Evolutionary conservation across 1,140 invertebrate species (phyloP), one percentile per base, ranked within the genome.

Genomic region (Drosophila kohkoa): DNA sequence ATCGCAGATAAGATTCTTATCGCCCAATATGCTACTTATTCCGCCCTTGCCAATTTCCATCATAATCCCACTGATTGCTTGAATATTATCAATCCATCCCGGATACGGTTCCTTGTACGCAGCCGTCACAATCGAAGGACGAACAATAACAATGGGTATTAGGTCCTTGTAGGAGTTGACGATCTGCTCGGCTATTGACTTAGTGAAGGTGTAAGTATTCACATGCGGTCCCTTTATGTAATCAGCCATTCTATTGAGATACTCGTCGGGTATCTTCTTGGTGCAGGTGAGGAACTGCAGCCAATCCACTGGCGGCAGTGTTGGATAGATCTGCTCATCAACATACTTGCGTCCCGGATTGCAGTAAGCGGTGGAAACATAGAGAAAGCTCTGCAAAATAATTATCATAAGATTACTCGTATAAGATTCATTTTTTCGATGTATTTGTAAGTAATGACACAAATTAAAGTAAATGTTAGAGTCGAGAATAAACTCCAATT

Each of bases 51-150:
- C 96, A 69, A 97, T 96, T 92, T 97, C 96, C 95, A 96, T 96
- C 91, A 97, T 95, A 30, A 97, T 95, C 85, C 95, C 95, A 11
- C 94, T 95, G 1, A 95, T 95, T 15, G 98, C 98, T 92, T 96
- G 97, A n/a, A 97, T 94, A 83, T 99, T 99, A 92, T 99, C 98
- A 16, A 54, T 96, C 98, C 98, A 99, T 1, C 98, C 98, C 0
- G 96, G 96, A 88, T 94, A 96, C 0, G 96, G 96, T 90, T 97
- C 96, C 70, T 94, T 94, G 83, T 95, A 94, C 0, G 96, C 95
- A 0, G 95, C 96, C 3, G 96, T 96, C 1, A 97, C 95, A 59
- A 99, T 99, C 1, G 98, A 99, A 0, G 98, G 98, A 75, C 98
- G 93, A 0, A 99, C 96, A 72, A 99, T 98, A 11, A 97, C 96